These are phyloP conservation scores for Oxyscelio sp. DNA, from an alignment of 2,888 invertebrate species.

Conservation along the genomic window DNA sequence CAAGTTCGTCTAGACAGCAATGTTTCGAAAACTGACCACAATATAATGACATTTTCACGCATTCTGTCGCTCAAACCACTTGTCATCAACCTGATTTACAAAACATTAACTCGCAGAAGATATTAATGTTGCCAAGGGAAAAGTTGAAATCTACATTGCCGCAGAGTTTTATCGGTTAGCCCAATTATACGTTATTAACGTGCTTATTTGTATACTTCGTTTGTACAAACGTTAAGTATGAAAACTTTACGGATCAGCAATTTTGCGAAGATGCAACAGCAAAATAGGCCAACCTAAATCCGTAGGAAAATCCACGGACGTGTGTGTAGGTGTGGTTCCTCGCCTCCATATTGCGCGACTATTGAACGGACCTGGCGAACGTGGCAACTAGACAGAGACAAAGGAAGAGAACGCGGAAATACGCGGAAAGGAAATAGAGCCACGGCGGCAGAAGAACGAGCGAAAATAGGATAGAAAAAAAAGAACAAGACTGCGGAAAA, in stretches of 20 bases:
- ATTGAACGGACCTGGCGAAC: constrained; percentile 73
- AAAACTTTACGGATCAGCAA: constrained; percentile 75
- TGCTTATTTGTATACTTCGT: no score
- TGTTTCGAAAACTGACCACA: constrained; percentile 82
- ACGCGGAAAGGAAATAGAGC: constrained; percentile 10
- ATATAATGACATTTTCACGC: constrained; percentile 81
- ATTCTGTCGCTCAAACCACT: constrained; percentile 62
- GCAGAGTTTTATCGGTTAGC: constrained; percentile 13
- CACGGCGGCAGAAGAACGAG: background rate
- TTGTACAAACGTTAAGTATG: constrained; percentile 37
- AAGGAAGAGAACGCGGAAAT: constrained; percentile 9
- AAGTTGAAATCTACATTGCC: no score
- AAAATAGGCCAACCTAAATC: constrained; percentile 41
- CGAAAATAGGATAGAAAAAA: constrained; percentile 47
- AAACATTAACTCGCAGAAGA: constrained; percentile 15
- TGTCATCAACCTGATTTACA: constrained; percentile 77
- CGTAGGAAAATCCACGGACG: constrained; percentile 2
- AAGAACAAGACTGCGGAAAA: constrained; percentile 21
- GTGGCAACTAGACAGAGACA: constrained; percentile 40
- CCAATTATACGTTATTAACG: constrained; percentile 22
- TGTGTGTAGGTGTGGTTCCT: constrained; percentile 76
- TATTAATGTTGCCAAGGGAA: no score
- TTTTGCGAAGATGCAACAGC: constrained; percentile 26
- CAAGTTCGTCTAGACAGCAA: constrained; percentile 78
- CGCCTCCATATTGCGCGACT: constrained; percentile 78